Evolutionary conservation across 2,888 invertebrate species (phyloP), one percentile per base, ranked within the genome.

Genomic region (Lasioglossum malachurum): DNA sequence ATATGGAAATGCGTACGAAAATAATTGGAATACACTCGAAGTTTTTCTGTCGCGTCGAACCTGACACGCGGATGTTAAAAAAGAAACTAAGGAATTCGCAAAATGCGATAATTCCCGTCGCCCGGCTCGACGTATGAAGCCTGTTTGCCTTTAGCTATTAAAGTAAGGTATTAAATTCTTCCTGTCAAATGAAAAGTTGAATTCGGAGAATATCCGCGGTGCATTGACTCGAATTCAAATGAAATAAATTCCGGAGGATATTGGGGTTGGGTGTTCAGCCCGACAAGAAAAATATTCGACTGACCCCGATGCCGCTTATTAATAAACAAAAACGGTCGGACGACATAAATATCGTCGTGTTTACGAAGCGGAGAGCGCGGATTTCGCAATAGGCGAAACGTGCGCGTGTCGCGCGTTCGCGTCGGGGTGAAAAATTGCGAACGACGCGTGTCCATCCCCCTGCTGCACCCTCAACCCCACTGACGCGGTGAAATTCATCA

Each of bases 331-430:
- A 78, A 78, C 69, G 73, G 8, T 27, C 35, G 35, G 19, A 38
- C 74, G 69, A 41, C 38, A 82, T 82, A 77, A 82, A 84, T 84
- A 74, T 82, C 74, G 74, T 57, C 46, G 71, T 82, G 84, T 84
- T 84, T 77, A 69, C 82, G 67, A 67, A 84, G 77, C 73, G 10
- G 23, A 53, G 44, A 73, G 60, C 60, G 16, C 41, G 64, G 67
- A 77, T 71, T 23, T 74, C 49, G 74, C 67, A 53, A 74, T 77
- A 44, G 35, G 57, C 64, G 74, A 74, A 84, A 77, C 57, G 49
- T 74, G 27, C 27, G 67, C 74, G 53, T 71, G 81, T 82, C 35
- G 41, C 57, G 38, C 7, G 12, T 71, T 41, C 38, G 35, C n/a
- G 74, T 49, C n/a, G 27, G 14, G 27, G 74, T 82, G 84, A 84